These are phyloP conservation scores for Apodemia hepburni DNA, from an alignment of 2,888 invertebrate species.

Conservation along the genomic window DNA sequence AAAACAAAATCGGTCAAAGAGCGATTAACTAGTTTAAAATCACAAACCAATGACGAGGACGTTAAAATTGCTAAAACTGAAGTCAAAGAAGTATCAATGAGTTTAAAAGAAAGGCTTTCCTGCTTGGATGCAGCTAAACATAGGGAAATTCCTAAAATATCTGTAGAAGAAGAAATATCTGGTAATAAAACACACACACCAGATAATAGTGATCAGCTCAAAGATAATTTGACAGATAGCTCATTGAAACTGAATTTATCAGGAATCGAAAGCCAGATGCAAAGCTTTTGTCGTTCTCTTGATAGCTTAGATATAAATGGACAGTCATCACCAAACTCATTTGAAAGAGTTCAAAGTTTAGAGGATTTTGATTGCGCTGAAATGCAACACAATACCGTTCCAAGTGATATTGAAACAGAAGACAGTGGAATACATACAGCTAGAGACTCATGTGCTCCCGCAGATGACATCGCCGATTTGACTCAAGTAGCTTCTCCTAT, in stretches of 20 bases:
- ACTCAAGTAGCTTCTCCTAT: slow-evolving; percentile 71
- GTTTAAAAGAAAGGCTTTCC: slow-evolving; percentile 74
- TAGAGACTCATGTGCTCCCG: slow-evolving; percentile 88
- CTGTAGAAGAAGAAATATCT: slow-evolving; percentile 55
- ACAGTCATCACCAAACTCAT: slow-evolving; percentile 73
- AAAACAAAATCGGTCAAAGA: slow-evolving; percentile 70
- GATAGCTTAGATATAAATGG: slow-evolving; percentile 83
- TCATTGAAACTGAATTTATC: slow-evolving; percentile 60
- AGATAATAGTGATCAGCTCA: slow-evolving; percentile 42
- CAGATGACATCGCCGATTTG: slow-evolving; percentile 85
- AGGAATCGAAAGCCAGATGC: slow-evolving; percentile 78
- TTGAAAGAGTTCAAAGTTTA: slow-evolving; percentile 83
- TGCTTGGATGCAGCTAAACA: slow-evolving; percentile 74
- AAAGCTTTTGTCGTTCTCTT: slow-evolving; percentile 82
- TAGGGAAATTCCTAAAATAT: slow-evolving; percentile 69
- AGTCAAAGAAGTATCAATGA: slow-evolving; percentile 73
- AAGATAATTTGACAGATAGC: slow-evolving; percentile 50
- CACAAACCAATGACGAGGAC: slow-evolving; percentile 69
- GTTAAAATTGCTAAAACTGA: slow-evolving; percentile 56
- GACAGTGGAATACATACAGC: slow-evolving; percentile 91
- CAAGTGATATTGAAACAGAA: slow-evolving; percentile 85
- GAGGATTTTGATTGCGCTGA: slow-evolving; percentile 83
- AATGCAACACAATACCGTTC: slow-evolving; percentile 77
- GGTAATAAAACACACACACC: slow-evolving; percentile 47
- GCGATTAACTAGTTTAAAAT: slow-evolving; percentile 66